These are phyloP conservation scores for Drosophila eohydei DNA, from an alignment of 2,888 invertebrate genomes.

Conservation along the genomic window DNA sequence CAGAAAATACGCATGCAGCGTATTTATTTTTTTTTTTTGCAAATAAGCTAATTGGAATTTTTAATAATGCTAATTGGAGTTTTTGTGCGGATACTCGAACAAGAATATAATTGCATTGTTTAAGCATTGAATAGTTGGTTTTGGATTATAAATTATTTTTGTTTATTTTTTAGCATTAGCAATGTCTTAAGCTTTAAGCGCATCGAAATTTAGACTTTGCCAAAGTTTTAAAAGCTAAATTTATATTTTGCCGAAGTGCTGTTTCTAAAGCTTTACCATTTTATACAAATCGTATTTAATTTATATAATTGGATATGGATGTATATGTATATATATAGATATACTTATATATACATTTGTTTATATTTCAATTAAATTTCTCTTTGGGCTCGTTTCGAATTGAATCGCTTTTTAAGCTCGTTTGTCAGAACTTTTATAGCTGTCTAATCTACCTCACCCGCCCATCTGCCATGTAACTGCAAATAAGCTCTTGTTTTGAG, in stretches of 20 bases:
- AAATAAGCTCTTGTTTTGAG: slow-evolving; percentile 50
- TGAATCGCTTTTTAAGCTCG: slow-evolving; percentile 36
- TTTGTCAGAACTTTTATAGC: slow-evolving; percentile 35
- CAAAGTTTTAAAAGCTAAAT: slow-evolving; percentile 62
- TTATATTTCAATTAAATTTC: neutral
- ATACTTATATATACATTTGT: neutral
- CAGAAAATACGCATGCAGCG: slow-evolving; percentile 9
- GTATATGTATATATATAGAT: neutral
- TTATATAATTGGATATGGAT: neutral
- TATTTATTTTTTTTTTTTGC: neutral
- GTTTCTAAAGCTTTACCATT: slow-evolving; percentile 38
- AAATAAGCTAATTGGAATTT: neutral
- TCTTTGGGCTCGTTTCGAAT: slow-evolving; percentile 6
- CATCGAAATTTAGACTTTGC: slow-evolving; percentile 59
- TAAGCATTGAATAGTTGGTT: neutral
- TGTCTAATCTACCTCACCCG: neutral
- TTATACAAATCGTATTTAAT: neutral
- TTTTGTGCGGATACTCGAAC: neutral
- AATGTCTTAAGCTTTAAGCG: slow-evolving; percentile 71
- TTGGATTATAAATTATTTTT: neutral
- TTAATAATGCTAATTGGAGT: neutral
- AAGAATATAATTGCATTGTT: neutral
- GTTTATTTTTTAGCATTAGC: neutral
- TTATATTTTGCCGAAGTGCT: slow-evolving; percentile 13
- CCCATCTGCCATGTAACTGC: neutral